These are phyloP conservation scores for Tuta absoluta DNA, from an alignment of 2,888 invertebrate species.

Conservation along the genomic window DNA sequence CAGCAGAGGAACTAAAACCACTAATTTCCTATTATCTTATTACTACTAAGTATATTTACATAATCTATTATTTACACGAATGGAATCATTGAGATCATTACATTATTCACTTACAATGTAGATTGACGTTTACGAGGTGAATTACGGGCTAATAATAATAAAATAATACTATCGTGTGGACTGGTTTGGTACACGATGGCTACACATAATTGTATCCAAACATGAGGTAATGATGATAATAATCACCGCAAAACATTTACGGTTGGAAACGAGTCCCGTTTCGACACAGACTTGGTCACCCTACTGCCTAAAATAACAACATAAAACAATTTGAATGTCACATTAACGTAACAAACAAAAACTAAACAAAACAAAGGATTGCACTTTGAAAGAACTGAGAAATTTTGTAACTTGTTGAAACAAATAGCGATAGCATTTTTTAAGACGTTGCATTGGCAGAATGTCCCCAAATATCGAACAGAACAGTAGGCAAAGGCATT, in stretches of 20 bases:
- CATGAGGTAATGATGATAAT: slow-evolving; percentile 67
- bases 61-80: slow-evolving; percentile 71
- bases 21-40: slow-evolving; percentile 49
- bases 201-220: slow-evolving; percentile 46
- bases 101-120: slow-evolving; percentile 62
- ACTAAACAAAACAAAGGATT: slow-evolving; percentile 36
- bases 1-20: slow-evolving; percentile 50
- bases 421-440: not conserved
- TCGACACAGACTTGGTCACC: slow-evolving; percentile 36
- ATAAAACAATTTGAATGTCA: slow-evolving; percentile 40
- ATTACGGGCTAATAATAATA: slow-evolving; percentile 54
- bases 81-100: slow-evolving; percentile 81
- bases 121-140: slow-evolving; percentile 68
- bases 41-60: slow-evolving; percentile 72
- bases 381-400: slow-evolving; percentile 4
- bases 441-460: slow-evolving; percentile 1
- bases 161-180: slow-evolving; percentile 77
- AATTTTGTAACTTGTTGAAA: not conserved
- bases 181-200: slow-evolving; percentile 69
- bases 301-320: slow-evolving; percentile 28
- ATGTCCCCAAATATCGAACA: not conserved
- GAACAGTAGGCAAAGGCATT: not conserved
- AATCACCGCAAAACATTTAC: slow-evolving; percentile 39
- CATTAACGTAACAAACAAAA: slow-evolving; percentile 39
- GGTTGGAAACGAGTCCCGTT: slow-evolving; percentile 36